Conservation (phyloP, 2,113 vertebrate species). For the Zosterops lateralis region DNA sequence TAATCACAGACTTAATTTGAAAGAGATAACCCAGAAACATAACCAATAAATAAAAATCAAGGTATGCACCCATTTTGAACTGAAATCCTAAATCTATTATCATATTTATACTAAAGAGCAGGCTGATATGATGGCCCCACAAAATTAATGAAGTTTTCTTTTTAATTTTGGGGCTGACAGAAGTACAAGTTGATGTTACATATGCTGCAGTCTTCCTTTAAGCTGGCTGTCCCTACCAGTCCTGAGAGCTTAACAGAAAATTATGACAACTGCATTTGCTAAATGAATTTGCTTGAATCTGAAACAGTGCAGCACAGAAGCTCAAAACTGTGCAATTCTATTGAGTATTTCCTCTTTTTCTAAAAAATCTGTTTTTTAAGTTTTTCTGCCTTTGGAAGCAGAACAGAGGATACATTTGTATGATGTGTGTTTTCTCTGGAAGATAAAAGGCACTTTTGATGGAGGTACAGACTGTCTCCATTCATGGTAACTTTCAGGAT, state of each 20-base stretch:
- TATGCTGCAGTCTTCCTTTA: background rate
- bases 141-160: background rate
- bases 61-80: background rate
- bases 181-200: background rate
- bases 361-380: background rate
- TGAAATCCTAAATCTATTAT: background rate
- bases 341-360: background rate
- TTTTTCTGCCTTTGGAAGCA: constrained; percentile 20
- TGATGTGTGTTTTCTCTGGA: background rate
- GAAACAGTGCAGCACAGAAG: background rate
- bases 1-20: constrained; percentile 30
- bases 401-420: constrained; percentile 4
- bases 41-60: constrained; percentile 6
- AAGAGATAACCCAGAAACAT: constrained; percentile 31
- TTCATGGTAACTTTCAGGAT: background rate
- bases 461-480: background rate
- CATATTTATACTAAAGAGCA: background rate
- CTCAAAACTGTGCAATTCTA: background rate
- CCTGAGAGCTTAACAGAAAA: background rate
- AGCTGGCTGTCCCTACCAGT: background rate
- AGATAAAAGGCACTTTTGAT: constrained; percentile 39
- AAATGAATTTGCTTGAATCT: background rate
- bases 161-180: background rate
- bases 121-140: background rate
- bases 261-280: background rate